Conservation (phyloP, 2,888 invertebrate species). For the Caenorhabditis sulstoni region DNA sequence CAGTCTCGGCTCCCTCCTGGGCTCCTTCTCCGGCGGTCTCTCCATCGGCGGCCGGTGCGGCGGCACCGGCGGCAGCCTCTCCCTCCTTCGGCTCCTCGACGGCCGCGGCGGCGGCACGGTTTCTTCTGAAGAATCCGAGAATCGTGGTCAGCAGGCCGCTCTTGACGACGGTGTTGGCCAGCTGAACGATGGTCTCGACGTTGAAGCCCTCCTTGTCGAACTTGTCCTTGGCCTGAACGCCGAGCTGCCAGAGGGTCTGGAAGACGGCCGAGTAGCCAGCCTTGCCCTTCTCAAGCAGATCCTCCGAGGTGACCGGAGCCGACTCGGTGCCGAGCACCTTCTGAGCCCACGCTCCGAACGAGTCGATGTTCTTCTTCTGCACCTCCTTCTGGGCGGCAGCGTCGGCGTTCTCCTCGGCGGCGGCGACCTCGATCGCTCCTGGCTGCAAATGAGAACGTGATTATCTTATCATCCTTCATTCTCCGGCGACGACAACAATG, state of each 20-base stretch:
- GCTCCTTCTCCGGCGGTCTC: constrained; percentile 13
- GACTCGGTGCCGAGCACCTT: constrained; percentile 70
- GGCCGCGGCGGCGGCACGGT: constrained; percentile 41
- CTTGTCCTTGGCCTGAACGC: constrained; percentile 69
- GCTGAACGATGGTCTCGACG: constrained; percentile 71
- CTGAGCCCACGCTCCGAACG: constrained; percentile 76
- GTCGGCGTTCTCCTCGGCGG: constrained; percentile 73
- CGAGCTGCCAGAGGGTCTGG: constrained; percentile 76
- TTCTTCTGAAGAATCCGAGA: constrained; percentile 74
- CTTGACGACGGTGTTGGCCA: constrained; percentile 69
- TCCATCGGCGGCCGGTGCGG: constrained; percentile 21
- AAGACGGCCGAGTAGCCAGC: constrained; percentile 76
- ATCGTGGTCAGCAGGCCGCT: constrained; percentile 72
- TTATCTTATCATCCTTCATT: not conserved
- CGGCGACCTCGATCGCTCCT: constrained; percentile 58
- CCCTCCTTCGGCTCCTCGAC: constrained; percentile 51
- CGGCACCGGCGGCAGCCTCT: constrained; percentile 39
- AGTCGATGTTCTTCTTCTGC: constrained; percentile 76
- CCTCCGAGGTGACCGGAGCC: constrained; percentile 72
- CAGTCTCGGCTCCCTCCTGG: constrained; percentile 31
- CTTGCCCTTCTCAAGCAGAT: constrained; percentile 78
- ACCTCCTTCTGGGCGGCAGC: constrained; percentile 75
- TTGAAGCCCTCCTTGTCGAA: constrained; percentile 69
- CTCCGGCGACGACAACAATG: not conserved
- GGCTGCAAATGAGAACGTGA: constrained; percentile 41